Conservation (phyloP, 2,797 vertebrate genomes). For the Triplophysa yarkandensis region DNA sequence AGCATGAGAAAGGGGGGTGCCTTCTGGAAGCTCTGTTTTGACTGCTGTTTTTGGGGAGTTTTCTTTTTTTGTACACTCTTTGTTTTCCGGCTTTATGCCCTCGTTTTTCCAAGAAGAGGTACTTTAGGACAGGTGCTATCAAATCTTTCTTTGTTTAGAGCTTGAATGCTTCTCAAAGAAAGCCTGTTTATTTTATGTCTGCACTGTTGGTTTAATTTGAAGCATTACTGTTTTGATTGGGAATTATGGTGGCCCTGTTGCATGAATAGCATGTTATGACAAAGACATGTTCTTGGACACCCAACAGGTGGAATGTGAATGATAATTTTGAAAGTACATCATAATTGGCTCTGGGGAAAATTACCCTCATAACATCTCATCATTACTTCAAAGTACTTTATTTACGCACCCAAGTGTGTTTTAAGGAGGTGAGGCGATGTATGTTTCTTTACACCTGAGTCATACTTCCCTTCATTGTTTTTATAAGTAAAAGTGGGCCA, state of each 20-base stretch:
- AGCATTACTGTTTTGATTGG: slow-evolving; percentile 12
- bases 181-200: slow-evolving; percentile 39
- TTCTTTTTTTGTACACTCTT: slow-evolving; percentile 56
- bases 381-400: too few relatives aligned
- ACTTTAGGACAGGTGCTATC: slow-evolving; percentile 53
- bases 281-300: slow-evolving; percentile 11
- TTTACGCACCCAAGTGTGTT: slow-evolving; percentile 27
- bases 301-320: slow-evolving; percentile 5
- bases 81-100: slow-evolving; percentile 42
- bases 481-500: slow-evolving; percentile 68
- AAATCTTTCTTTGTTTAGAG: slow-evolving; percentile 35
- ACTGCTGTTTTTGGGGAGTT: slow-evolving; percentile 67
- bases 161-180: slow-evolving; percentile 3
- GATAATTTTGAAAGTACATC: slow-evolving; percentile 14
- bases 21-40: slow-evolving; percentile 78
- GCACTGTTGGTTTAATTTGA: slow-evolving; percentile 33
- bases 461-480: slow-evolving; percentile 67
- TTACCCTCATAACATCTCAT: neutral
- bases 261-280: slow-evolving; percentile 29
- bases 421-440: slow-evolving; percentile 49
- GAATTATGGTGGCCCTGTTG: slow-evolving; percentile 7
- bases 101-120: slow-evolving; percentile 43
- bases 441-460: slow-evolving; percentile 70
- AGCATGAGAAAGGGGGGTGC: slow-evolving; percentile 78
- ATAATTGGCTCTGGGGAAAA: neutral